Conservation (phyloP, 2,888 invertebrate species). For the Julus scanicus region DNA sequence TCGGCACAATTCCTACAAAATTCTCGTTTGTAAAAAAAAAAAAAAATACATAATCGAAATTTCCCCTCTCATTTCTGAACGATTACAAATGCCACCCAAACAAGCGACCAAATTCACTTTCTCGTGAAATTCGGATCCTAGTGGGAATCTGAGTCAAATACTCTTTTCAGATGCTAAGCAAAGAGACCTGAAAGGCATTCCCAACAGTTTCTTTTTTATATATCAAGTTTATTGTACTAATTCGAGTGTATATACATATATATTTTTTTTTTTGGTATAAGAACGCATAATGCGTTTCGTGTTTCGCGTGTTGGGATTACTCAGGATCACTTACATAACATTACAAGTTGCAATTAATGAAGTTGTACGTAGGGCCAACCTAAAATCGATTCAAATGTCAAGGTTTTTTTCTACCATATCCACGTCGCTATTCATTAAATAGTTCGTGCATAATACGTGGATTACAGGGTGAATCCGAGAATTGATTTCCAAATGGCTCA, state of each 20-base stretch:
- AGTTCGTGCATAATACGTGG: neutral
- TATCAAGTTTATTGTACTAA: too few relatives aligned
- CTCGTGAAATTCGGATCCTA: neutral
- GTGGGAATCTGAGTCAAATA: neutral
- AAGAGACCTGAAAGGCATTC: neutral
- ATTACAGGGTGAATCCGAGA: neutral
- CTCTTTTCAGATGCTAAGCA: neutral
- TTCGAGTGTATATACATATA: neutral
- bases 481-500: too few relatives aligned
- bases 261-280: neutral
- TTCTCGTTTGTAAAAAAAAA: neutral
- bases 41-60: too few relatives aligned
- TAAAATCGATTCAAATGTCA: slow-evolving; percentile 31
- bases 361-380: neutral
- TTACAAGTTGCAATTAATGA: slow-evolving; percentile 33
- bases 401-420: neutral
- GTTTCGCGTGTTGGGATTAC: slow-evolving; percentile 33
- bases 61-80: neutral
- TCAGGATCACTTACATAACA: slow-evolving; percentile 33
- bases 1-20: neutral
- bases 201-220: neutral
- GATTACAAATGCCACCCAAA: slow-evolving; percentile 21
- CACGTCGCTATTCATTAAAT: slow-evolving; percentile 23
- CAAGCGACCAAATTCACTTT: neutral
- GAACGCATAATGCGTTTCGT: slow-evolving; percentile 2